Percentiles rank a stretch among this genome's conserved stretches.
These are phyloP conservation scores for Agriotes lineatus DNA, from an alignment of 2,888 invertebrate species.

Conservation along the genomic window DNA sequence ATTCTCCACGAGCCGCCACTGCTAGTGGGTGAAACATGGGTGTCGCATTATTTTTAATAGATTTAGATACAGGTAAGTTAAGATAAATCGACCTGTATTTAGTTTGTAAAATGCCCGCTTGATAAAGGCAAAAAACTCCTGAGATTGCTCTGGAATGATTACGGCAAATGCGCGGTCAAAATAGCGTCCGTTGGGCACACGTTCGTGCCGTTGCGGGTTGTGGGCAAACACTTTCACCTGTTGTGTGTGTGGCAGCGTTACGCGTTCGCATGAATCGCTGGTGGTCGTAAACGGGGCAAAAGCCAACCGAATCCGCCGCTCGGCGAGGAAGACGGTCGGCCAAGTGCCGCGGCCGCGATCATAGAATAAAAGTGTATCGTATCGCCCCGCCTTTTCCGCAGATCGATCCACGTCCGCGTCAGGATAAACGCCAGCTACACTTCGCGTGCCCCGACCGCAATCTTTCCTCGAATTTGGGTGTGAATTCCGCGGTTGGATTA, in stretches of 20 bases:
- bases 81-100: too few relatives aligned
- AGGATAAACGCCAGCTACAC: constrained; percentile 30
- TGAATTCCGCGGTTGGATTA: constrained; percentile 12
- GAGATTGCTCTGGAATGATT: too few relatives aligned
- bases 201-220: constrained; percentile 27
- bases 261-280: constrained; percentile 13
- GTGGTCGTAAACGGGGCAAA: constrained; percentile 22
- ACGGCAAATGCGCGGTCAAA: constrained; percentile 2
- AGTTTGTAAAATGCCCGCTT: too few relatives aligned
- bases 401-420: constrained; percentile 34
- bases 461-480: constrained; percentile 9
- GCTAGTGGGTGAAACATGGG: too few relatives aligned
- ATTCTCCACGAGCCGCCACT: too few relatives aligned
- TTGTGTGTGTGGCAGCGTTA: constrained; percentile 26
- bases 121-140: too few relatives aligned
- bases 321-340: constrained; percentile 10
- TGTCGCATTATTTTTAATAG: too few relatives aligned
- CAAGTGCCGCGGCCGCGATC: constrained; percentile 12
- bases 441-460: constrained; percentile 22
- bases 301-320: too few relatives aligned
- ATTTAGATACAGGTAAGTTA: too few relatives aligned
- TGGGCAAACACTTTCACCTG: constrained; percentile 39
- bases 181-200: constrained; percentile 14
- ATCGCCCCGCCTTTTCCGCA: constrained; percentile 38
- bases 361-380: constrained; percentile 34